Evolutionary conservation across 1,140 invertebrate genomes (phyloP), one percentile per base, ranked within the genome.

Genomic region (Dolichoris vasculosae): DNA sequence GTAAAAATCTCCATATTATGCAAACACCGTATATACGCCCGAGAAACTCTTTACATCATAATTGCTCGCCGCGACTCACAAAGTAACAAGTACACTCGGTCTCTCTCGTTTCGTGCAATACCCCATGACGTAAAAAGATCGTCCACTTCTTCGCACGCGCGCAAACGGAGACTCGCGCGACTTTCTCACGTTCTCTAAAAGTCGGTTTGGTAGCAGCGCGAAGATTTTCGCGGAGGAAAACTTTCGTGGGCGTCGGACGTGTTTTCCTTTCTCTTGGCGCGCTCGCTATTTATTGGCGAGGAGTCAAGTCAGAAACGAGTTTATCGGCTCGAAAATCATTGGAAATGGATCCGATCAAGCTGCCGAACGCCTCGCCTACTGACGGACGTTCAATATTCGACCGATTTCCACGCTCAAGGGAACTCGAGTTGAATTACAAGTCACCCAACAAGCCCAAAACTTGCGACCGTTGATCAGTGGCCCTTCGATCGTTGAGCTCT

Each of bases 11-110:
- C 7, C 30, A 20, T 4, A 78, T 51, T 35, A 30, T 38, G 76
- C 77, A 63, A 35, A 17, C 23, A 26, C 17, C 3, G 9, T 30
- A 35, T 69, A 7, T 51, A 32, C n/a, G 46, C n/a, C n/a, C 7
- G 48, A 51, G 63, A 69, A 69, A 64, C 23, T 73, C 67, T 82
- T 82, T 71, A 82, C 80, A 59, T 82, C 67, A 82, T 82, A 73
- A 82, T 82, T 73, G 67, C 46, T 55, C 67, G 17, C 6, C 32
- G 67, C 67, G 35, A 40, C 64, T 71, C 64, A 13, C 4, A 1
- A 32, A 64, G 40, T 43, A 73, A 43, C 38, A n/a, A 0, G 1
- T 76, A 76, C 4, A 32, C 46, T 30, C 46, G 69, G n/a, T 48
- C 40, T 15, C 30, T 59, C 51, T 59, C 46, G 43, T 51, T 30